Base-by-base conservation (phyloP, 2,888 invertebrate genomes). In the Nomada ruficornis region DNA sequence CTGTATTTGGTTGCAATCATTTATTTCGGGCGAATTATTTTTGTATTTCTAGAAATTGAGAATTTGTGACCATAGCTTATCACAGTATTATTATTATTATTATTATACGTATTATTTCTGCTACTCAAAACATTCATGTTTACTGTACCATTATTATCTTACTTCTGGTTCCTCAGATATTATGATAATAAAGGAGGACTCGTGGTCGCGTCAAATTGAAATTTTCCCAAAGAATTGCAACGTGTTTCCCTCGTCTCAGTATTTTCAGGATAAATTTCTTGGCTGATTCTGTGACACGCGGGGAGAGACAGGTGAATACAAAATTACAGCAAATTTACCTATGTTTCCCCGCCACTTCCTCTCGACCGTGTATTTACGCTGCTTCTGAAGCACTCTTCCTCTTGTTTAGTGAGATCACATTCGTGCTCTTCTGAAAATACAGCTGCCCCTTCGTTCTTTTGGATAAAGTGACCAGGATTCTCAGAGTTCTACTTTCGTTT, bases 381-480 rank as follows among this genome's bases (percentile, higher is more conserved):
- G 72, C 72, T 68, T 72, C 62, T 62, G 55, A 80, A 44, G 71
- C 42, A 55, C 55, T 11, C 26, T 20, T 20, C 59, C 63, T 64
- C 64, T 69, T 65, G 78, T 77, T 80, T 70, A 77, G 69, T 47
- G n/a, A 70, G 78, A 70, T 70, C 70, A 65, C 59, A 64, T 79
- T 52, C 63, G 77, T 60, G 65, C 42, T 52, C 60, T 26, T 29
- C 64, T 50, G 63, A 70, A 79, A 77, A 77, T 70, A 70, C 77
- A 59, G 55, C 68, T 44, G 70, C 52, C 26, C 47, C 70, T 62
- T 47, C 23, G 42, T 15, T 29, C 57, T 5, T 5, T 57, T 11
- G 36, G 5, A 5, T 57, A 26, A 64, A 71, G 26, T 4, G 11
- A 36, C 20, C 70, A 9, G 11, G 29, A 54, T 69, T 76, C 76